Evolutionary conservation across 2,888 invertebrate species (phyloP).

Genomic region (Acanthococcus lagerstroemiae): DNA sequence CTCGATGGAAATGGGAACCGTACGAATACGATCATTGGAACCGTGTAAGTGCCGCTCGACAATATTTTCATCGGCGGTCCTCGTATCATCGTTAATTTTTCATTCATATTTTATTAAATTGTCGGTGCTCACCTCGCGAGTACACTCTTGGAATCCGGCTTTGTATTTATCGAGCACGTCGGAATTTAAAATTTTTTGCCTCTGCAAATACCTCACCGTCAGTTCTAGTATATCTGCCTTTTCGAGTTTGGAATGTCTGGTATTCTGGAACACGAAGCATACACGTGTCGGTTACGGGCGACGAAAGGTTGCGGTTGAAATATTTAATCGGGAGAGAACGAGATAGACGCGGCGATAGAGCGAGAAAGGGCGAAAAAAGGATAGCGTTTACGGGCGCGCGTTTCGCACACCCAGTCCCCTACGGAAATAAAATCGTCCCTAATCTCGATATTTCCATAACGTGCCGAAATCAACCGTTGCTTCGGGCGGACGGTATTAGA

Average conservation of each 20-base stretch:
- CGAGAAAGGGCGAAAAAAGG: too few relatives aligned
- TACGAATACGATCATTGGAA: background rate
- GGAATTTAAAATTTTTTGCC: slow-evolving; percentile 56
- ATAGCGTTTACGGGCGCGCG: background rate
- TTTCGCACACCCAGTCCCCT: background rate
- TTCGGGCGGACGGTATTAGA: background rate
- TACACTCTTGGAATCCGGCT: slow-evolving; percentile 57
- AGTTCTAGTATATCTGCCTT: slow-evolving; percentile 77
- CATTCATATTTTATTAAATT: too few relatives aligned
- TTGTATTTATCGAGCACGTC: slow-evolving; percentile 52
- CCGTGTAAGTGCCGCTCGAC: background rate
- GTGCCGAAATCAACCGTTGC: background rate
- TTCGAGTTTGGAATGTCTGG: slow-evolving; percentile 70
- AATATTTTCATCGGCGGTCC: background rate
- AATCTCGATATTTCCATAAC: background rate
- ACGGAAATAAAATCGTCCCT: background rate
- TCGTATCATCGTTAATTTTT: too few relatives aligned
- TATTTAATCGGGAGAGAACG: background rate
- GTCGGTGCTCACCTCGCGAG: slow-evolving; percentile 50
- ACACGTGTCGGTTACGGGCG: background rate
- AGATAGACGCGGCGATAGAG: background rate
- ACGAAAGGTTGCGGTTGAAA: background rate
- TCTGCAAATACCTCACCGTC: slow-evolving; percentile 69
- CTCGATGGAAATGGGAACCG: background rate
- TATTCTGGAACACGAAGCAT: slow-evolving; percentile 44